Conservation (phyloP, 2,888 invertebrate species). For the Dinocampus coccinellae region DNA sequence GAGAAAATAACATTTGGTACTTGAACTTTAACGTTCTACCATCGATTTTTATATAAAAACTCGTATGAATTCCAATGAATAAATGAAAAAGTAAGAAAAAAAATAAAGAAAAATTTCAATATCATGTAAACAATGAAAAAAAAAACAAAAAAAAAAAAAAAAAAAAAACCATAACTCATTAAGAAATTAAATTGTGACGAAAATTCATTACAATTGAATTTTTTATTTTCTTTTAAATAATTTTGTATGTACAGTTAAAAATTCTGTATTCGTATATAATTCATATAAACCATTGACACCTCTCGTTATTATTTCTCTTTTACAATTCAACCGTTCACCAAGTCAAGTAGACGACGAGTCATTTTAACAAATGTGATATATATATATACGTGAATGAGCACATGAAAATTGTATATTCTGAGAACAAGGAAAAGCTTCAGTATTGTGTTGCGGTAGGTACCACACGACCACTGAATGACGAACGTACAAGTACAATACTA, state of each 20-base stretch:
- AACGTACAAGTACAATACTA: neutral
- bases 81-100: neutral
- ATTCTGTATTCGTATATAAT: neutral
- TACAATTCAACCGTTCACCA: neutral
- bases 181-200: too few species aligned
- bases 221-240: too few species aligned
- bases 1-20: conserved; percentile 29
- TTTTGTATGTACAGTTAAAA: too few species aligned
- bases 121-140: neutral
- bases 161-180: too few species aligned
- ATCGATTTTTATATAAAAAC: neutral
- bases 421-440: conserved; percentile 4
- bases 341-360: conserved; percentile 7
- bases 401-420: neutral
- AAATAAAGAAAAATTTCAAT: neutral
- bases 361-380: neutral
- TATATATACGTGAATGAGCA: neutral
- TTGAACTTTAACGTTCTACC: neutral
- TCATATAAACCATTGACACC: neutral
- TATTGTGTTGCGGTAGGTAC: neutral
- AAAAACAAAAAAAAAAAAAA: neutral
- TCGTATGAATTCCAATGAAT: neutral
- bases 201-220: too few species aligned
- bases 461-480: neutral
- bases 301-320: conserved; percentile 23